phyloP scores from a whole-genome alignment of 2,797 vertebrate species.

The Bufotes viridis region DNA sequence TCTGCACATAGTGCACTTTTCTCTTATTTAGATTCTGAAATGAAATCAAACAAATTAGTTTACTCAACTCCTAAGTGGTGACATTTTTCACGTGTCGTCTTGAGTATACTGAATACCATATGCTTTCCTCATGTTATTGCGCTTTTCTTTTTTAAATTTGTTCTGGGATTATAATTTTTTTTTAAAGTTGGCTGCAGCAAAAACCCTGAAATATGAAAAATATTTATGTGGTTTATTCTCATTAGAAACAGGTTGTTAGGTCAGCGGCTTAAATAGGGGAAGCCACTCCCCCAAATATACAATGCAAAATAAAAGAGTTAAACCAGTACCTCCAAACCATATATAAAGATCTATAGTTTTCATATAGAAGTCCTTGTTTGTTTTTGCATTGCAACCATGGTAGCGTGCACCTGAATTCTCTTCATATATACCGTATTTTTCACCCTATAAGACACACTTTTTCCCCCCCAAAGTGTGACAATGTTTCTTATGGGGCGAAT shows the following conservation, averaged over 20 bases:
- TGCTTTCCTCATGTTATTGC: conserved; percentile 27
- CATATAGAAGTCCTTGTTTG: too few relatives aligned
- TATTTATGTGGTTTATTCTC: not conserved
- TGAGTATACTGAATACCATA: conserved; percentile 46
- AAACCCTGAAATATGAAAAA: not conserved
- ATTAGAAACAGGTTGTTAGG: not conserved
- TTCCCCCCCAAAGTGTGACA: too few relatives aligned
- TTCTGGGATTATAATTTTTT: not conserved
- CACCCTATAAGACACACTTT: too few relatives aligned
- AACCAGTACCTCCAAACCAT: too few relatives aligned
- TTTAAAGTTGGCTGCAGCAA: not conserved
- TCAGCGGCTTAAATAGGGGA: too few relatives aligned
- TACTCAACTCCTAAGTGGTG: conserved; percentile 56
- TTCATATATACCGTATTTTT: too few relatives aligned
- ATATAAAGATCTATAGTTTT: too few relatives aligned
- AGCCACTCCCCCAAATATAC: too few relatives aligned
- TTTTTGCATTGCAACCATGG: too few relatives aligned
- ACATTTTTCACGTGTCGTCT: conserved; percentile 54
- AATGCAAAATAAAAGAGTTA: too few relatives aligned
- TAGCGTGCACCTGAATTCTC: too few relatives aligned
- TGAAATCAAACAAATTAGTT: conserved; percentile 59
- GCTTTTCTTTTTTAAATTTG: not conserved
- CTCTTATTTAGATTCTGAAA: conserved; percentile 52
- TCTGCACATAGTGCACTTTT: conserved; percentile 46
- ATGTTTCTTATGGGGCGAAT: too few relatives aligned